These are phyloP conservation scores for Eudiplozoon nipponicum DNA, from an alignment of 2,888 invertebrate species.

Conservation along the genomic window DNA sequence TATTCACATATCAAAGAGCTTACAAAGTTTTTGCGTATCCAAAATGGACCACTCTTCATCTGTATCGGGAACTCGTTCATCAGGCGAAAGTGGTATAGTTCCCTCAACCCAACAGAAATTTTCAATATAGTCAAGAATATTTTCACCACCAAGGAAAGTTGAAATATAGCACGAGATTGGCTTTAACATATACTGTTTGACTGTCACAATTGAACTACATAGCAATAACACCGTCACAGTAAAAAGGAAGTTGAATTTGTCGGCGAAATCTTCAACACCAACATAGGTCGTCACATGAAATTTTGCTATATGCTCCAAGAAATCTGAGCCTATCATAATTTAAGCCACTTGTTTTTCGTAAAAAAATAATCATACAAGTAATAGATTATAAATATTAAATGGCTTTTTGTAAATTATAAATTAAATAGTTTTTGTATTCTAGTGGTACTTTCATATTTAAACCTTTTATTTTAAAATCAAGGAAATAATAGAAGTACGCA, in stretches of 20 bases:
- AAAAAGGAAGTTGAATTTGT: slow-evolving; percentile 11
- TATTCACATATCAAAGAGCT: slow-evolving; percentile 3
- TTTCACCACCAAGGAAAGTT: slow-evolving; percentile 9
- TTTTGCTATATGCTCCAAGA: slow-evolving; percentile 9
- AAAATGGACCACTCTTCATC: slow-evolving; percentile 5
- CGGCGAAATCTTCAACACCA: slow-evolving; percentile 15
- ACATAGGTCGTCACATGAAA: slow-evolving; percentile 6
- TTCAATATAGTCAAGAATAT: slow-evolving; percentile 12
- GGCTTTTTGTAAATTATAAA: too few species aligned
- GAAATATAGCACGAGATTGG: slow-evolving; percentile 14
- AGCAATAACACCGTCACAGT: slow-evolving; percentile 9
- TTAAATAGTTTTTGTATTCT: too few species aligned
- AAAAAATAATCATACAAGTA: too few species aligned
- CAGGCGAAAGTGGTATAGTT: slow-evolving; percentile 10
- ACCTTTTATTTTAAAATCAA: too few species aligned
- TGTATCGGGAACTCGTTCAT: slow-evolving; percentile 2
- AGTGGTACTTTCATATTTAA: too few species aligned
- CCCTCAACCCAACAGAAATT: slow-evolving; percentile 15
- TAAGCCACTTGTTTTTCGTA: too few species aligned
- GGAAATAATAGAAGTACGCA: too few species aligned
- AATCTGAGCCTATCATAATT: slow-evolving; percentile 12
- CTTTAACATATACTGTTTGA: slow-evolving; percentile 14
- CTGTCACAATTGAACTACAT: slow-evolving; percentile 9
- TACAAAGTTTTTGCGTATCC: slow-evolving; percentile 8
- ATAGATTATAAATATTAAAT: too few species aligned